Conservation (phyloP, 2,797 vertebrate genomes). For the Malurus leucopterus region DNA sequence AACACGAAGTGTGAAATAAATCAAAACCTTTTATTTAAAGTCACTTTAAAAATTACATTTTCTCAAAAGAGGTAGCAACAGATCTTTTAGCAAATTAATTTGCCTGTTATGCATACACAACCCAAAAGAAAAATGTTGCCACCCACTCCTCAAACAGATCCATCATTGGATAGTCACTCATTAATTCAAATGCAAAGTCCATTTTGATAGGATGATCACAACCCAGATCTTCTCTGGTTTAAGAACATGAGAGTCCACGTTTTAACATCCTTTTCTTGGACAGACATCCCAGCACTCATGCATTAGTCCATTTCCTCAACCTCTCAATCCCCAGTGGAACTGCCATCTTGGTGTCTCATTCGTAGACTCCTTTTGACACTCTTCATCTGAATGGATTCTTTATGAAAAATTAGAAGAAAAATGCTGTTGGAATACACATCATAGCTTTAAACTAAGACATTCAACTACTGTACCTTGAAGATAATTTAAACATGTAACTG, state of each 20-base stretch:
- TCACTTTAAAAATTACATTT: conserved; percentile 58
- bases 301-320: conserved; percentile 77
- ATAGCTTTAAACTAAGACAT: conserved; percentile 67
- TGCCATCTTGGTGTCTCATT: conserved; percentile 91
- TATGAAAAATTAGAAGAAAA: conserved; percentile 90
- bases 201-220: conserved; percentile 59
- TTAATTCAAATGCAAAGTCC: conserved; percentile 66
- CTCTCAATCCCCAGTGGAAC: conserved; percentile 71
- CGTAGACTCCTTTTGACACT: conserved; percentile 83
- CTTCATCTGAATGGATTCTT: conserved; percentile 89
- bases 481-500: conserved; percentile 32
- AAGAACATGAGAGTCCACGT: conserved; percentile 68
- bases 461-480: conserved; percentile 57
- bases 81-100: conserved; percentile 33
- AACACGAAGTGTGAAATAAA: conserved; percentile 67
- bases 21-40: conserved; percentile 73
- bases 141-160: conserved; percentile 43
- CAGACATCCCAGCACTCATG: conserved; percentile 71
- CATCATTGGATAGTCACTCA: conserved; percentile 9
- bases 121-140: neutral
- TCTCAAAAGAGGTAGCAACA: conserved; percentile 29
- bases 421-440: conserved; percentile 82
- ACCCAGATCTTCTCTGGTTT: conserved; percentile 73
- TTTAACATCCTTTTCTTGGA: conserved; percentile 72
- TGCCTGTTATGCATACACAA: conserved; percentile 40